phyloP scores from a whole-genome alignment of 2,113 vertebrate genomes.

The Mionectes macconnelli region DNA sequence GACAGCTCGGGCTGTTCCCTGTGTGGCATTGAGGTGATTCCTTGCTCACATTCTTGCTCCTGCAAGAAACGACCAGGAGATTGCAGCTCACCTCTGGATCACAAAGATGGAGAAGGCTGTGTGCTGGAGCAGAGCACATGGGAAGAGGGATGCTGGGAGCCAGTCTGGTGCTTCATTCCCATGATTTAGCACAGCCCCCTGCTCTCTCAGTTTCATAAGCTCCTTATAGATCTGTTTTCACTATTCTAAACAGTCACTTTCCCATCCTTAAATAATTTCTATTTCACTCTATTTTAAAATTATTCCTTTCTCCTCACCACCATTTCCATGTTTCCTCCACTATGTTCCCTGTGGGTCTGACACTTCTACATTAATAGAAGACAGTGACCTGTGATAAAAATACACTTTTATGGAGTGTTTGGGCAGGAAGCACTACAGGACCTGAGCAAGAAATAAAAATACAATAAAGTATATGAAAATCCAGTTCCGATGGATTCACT shows the following conservation, averaged over 20 bases:
- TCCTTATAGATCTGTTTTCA: background rate
- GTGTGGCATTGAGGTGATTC: background rate
- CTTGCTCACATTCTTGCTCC: background rate
- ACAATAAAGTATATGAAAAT: background rate
- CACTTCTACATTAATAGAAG: constrained; percentile 12
- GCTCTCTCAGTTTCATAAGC: background rate
- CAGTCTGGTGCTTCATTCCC: background rate
- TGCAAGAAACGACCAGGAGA: background rate
- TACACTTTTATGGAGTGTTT: background rate
- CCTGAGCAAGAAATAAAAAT: constrained; percentile 1
- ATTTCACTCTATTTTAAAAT: constrained; percentile 17
- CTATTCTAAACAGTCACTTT: constrained; percentile 18
- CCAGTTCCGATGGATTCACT: background rate
- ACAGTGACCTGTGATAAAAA: constrained; percentile 30
- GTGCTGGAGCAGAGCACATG: background rate
- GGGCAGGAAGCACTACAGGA: background rate
- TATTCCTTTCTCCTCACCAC: background rate
- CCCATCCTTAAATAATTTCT: constrained; percentile 33
- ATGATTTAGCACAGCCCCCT: background rate
- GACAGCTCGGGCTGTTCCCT: background rate
- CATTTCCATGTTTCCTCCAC: background rate
- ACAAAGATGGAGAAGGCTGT: background rate
- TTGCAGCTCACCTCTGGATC: background rate
- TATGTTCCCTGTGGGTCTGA: background rate
- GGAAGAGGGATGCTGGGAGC: background rate